Base-by-base conservation (phyloP, 1,140 invertebrate genomes). In the Dreissena rostriformis region DNA sequence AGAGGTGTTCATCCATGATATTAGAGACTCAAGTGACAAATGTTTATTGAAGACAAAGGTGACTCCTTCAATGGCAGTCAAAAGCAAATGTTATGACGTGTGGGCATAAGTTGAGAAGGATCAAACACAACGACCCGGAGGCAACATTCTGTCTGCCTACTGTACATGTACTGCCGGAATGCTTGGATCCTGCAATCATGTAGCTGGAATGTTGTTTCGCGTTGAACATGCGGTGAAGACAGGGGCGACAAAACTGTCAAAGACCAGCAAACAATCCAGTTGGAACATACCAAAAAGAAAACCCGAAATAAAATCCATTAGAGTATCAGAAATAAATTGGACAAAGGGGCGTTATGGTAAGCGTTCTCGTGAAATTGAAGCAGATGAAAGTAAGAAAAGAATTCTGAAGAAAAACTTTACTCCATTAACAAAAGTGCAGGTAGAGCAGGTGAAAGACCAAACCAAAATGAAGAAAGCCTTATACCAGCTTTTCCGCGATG, bases 141-240 rank as follows among this genome's bases (percentile, higher is more conserved):
- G 82, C 26, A 22, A 63, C 14, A 84, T 84, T 26, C 12, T 78
- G 15, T 39, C 49, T 17, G 67, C 39, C 11, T 76, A 84, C 82
- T 77, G 82, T 49, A 82, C 7, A 19, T 77, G 82, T 49, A 82
- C 29, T 22, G 73, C 81, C 49, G 81, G 61, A 7, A 84, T 39
- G 68, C 53, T 70, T 29, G 76, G 75, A 14, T 70, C 52, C 22
- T 84, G 82, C 39, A 77, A 77, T 22, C 74, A 84, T 53, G 65
- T 78, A 19, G 73, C 82, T n/a, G 71, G 26, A 15, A 17, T 82
- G 1, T 51, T 85, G 1, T 85, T 85, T 29, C 39, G 57, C 26
- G 29, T 85, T 19, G 84, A 85, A 57, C 29, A 55, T 72, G 67
- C 57, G 24, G 70, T 73, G 12, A 74, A 82, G 39, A 78, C 65